Conservation (phyloP, 2,113 vertebrate genomes). For the Thalassarche chlororhynchos region DNA sequence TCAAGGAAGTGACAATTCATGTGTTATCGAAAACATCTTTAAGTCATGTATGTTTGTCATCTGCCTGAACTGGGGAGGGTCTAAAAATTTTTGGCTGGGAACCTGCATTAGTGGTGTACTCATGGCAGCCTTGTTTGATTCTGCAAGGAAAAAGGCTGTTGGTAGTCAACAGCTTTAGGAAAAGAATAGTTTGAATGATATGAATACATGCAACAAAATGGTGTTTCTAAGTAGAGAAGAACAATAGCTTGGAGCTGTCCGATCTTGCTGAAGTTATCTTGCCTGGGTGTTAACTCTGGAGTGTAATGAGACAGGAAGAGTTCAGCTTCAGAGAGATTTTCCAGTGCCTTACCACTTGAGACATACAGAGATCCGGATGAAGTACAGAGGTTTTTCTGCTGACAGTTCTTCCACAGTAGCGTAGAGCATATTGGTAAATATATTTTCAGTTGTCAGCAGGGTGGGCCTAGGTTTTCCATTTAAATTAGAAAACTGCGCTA, state of each 20-base stretch:
- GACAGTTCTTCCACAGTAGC: background rate
- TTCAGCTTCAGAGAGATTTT: background rate
- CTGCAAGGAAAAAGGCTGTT: background rate
- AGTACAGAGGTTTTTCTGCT: background rate
- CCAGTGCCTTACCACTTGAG: background rate
- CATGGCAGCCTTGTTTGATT: background rate
- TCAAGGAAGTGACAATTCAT: background rate
- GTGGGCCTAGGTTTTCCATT: background rate
- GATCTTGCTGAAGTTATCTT: background rate
- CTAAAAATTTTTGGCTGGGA: background rate
- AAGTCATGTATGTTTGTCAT: background rate
- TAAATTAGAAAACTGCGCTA: background rate
- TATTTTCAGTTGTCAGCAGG: background rate
- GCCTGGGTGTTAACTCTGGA: background rate
- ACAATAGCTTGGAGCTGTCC: background rate
- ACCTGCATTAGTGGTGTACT: background rate
- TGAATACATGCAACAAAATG: background rate
- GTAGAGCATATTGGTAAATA: background rate
- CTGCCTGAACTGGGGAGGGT: background rate
- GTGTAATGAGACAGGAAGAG: background rate
- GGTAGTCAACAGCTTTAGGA: background rate
- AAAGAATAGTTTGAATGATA: background rate
- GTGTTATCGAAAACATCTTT: background rate
- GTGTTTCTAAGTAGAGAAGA: background rate
- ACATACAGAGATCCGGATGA: background rate